Conservation (phyloP, 2,113 vertebrate species). For the Hemiscyllium ocellatum region DNA sequence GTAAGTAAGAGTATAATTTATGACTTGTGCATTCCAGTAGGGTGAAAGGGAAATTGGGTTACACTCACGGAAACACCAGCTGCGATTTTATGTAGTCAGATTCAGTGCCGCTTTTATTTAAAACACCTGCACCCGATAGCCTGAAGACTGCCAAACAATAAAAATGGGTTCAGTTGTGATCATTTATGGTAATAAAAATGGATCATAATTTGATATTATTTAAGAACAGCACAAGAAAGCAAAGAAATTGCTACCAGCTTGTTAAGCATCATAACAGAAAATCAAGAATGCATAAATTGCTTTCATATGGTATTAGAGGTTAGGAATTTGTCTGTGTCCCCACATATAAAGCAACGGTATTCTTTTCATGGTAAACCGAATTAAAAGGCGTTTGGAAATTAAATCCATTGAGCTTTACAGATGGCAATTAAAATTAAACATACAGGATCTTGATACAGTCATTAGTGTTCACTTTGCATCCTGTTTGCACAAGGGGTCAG, state of each 20-base stretch:
- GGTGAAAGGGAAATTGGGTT: not conserved
- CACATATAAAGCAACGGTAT: slow-evolving; percentile 7
- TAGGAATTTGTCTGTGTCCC: not conserved
- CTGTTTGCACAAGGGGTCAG: not conserved
- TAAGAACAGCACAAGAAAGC: slow-evolving; percentile 16
- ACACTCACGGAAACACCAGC: not conserved
- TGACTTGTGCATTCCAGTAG: not conserved
- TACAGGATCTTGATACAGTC: not conserved
- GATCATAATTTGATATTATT: not conserved
- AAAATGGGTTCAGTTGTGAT: not conserved
- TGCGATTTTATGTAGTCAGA: slow-evolving; percentile 10
- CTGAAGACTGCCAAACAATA: slow-evolving; percentile 7
- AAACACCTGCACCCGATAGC: slow-evolving; percentile 21
- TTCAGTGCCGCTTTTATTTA: slow-evolving; percentile 17
- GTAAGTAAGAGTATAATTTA: not conserved
- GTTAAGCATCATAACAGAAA: not conserved
- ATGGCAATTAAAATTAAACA: not conserved
- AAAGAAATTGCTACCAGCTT: slow-evolving; percentile 14
- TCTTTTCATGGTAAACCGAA: slow-evolving; percentile 10
- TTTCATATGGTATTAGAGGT: slow-evolving; percentile 12
- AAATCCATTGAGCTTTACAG: not conserved
- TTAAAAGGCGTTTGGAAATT: slow-evolving; percentile 1
- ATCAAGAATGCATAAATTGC: not conserved
- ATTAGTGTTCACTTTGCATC: not conserved
- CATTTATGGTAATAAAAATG: slow-evolving; percentile 12